Base-by-base conservation (phyloP, 2,888 invertebrate species). In the Hoplodrina ambigua region DNA sequence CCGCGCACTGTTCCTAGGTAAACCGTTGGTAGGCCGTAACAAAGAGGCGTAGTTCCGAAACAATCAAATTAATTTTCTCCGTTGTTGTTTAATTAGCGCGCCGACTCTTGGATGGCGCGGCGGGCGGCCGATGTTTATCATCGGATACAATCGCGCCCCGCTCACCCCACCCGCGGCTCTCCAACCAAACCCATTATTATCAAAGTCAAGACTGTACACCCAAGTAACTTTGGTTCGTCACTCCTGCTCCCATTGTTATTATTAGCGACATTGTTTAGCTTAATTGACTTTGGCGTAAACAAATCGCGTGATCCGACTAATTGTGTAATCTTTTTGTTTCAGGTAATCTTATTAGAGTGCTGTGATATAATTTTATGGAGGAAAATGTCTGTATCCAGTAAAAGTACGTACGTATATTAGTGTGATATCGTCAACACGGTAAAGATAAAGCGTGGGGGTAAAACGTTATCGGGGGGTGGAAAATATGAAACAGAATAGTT, bases 61-160 rank as follows among this genome's bases (percentile, higher is more conserved):
- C 95, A 95, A 95, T 95, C 93, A 93, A 94, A 94, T 95, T 94
- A 94, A 95, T 95, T 94, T 94, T 93, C 94, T 92, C 93, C 94
- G 94, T 94, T 95, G 94, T 94, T 94, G 94, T 95, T 95, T 95
- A 95, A 95, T 95, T 95, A 95, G 95, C 93, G 94, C 93, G 92
- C 90, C 92, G 92, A 93, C 91, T 94, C 92, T 93, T 91, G 92
- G 94, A 92, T 93, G 91, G 93, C 93, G 91, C 91, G 92, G 91
- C 92, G 92, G 94, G 92, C 91, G 94, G 93, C 91, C 94, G 91
- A 93, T 95, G 94, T 94, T 95, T 95, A 95, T 95, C 94, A 94
- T 94, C 92, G 92, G 92, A 94, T 94, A 94, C 95, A 95, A 95
- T 95, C 95, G 92, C 91, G 82, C 87, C 89, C 88, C 87, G 73